These are phyloP conservation scores for Paramormyrops hopkinsi DNA, from an alignment of 2,797 vertebrate species.

Conservation along the genomic window DNA sequence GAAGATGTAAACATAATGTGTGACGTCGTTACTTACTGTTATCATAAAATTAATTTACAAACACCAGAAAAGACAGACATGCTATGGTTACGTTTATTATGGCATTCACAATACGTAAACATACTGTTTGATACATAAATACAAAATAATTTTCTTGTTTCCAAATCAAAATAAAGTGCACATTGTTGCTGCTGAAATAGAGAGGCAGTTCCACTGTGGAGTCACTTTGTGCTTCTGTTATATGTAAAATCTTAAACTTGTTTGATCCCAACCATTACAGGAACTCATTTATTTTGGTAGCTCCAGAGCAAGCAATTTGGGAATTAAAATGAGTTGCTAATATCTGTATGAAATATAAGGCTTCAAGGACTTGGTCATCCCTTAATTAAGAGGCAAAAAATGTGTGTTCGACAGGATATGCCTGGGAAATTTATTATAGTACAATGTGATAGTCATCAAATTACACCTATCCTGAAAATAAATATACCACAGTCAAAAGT, in stretches of 20 bases:
- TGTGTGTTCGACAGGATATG: background rate
- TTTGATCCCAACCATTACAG: background rate
- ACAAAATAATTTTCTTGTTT: conserved; percentile 31
- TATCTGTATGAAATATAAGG: background rate
- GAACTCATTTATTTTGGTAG: background rate
- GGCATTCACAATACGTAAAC: conserved; percentile 42
- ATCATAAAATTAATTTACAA: background rate
- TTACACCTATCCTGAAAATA: background rate
- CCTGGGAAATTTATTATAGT: background rate
- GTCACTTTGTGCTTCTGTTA: background rate
- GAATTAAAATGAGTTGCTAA: background rate
- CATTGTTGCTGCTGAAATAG: conserved; percentile 13
- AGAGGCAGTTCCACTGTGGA: background rate
- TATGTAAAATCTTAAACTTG: background rate
- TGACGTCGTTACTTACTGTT: background rate
- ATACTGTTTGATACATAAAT: conserved; percentile 29
- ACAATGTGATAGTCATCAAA: background rate
- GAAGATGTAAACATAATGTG: background rate
- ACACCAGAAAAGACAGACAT: background rate
- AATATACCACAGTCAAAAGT: background rate
- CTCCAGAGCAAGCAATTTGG: background rate
- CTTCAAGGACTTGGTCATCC: background rate
- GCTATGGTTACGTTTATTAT: conserved; percentile 47
- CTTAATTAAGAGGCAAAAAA: conserved; percentile 1
- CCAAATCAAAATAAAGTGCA: conserved; percentile 33